Conservation (phyloP, 2,888 invertebrate species). For the Megastigmus dorsalis region DNA sequence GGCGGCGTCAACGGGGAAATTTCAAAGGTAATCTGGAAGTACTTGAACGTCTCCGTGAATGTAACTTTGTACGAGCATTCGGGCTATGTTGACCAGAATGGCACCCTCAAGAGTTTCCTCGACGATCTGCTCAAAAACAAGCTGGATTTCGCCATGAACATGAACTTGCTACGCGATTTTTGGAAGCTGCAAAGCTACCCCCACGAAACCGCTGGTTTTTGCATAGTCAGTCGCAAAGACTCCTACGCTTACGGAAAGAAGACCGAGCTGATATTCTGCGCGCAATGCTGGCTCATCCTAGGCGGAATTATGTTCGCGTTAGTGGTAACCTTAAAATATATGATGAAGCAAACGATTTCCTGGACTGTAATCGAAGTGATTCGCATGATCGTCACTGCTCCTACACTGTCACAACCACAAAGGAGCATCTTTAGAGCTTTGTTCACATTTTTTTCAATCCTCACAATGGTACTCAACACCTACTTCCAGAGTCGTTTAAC, state of each 20-base stretch:
- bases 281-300: not conserved
- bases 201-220: conserved; percentile 4
- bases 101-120: not conserved
- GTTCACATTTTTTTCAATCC: not conserved
- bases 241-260: not conserved
- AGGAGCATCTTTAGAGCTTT: not conserved
- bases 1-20: conserved; percentile 23
- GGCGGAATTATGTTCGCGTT: not conserved
- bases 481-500: not conserved
- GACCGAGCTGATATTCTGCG: not conserved
- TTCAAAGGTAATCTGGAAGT: not conserved
- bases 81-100: not conserved
- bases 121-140: not conserved
- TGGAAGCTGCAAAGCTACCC: conserved; percentile 34
- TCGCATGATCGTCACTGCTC: not conserved
- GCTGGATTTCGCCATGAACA: conserved; percentile 27
- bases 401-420: not conserved
- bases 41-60: not conserved
- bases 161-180: conserved; percentile 18
- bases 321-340: not conserved
- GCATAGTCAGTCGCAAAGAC: conserved; percentile 1
- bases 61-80: not conserved
- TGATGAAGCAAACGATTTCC: not conserved
- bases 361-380: not conserved
- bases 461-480: not conserved